Percentiles rank a stretch among this genome's conserved stretches.
Evolutionary conservation across 2,888 invertebrate species (phyloP).

Genomic region (Mayetiola destructor): DNA sequence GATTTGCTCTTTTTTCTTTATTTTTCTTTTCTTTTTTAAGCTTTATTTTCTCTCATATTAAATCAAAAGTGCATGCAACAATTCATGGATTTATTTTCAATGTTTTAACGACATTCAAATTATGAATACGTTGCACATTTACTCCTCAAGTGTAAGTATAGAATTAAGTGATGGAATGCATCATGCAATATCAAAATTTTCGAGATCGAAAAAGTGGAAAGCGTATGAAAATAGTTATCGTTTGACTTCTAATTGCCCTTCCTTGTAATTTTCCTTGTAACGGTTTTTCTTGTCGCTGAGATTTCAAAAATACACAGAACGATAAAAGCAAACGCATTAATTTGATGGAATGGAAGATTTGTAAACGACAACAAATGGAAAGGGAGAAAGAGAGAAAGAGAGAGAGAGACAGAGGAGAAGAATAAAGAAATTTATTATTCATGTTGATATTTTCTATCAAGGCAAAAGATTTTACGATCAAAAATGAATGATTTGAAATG

Average conservation of each 20-base stretch:
- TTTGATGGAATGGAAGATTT: too few relatives aligned
- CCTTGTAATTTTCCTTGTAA: slow-evolving; percentile 12
- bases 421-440: neutral
- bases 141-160: neutral
- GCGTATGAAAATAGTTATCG: neutral
- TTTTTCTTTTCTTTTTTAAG: neutral
- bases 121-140: neutral
- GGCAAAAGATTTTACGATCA: too few relatives aligned
- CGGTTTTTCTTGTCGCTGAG: neutral
- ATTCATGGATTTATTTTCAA: slow-evolving; percentile 10
- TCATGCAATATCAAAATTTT: neutral
- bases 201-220: neutral
- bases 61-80: neutral
- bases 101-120: slow-evolving; percentile 9
- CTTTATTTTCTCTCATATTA: neutral
- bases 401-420: slow-evolving; percentile 4
- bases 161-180: neutral
- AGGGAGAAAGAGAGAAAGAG: neutral
- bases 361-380: neutral
- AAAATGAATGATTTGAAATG: too few relatives aligned
- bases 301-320: neutral
- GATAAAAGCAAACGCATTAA: too few relatives aligned
- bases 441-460: neutral
- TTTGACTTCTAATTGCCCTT: slow-evolving; percentile 12
- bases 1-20: neutral